Percentiles rank a stretch among this genome's conserved stretches.
Conservation (phyloP, 2,888 invertebrate genomes). For the Ceriagrion tenellum region DNA sequence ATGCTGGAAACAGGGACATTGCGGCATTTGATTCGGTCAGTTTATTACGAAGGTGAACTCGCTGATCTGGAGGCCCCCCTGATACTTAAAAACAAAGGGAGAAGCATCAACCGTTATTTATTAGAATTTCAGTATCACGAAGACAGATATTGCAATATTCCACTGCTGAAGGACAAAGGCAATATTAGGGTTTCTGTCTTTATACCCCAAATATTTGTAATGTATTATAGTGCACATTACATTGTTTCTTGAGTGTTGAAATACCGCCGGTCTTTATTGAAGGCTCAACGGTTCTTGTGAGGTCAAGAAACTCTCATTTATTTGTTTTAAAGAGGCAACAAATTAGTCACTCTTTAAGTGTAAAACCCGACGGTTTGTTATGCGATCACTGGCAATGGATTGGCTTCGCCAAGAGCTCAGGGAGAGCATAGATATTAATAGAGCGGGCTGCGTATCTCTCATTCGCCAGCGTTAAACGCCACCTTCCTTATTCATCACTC, state of each 20-base stretch:
- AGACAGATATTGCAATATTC: no score
- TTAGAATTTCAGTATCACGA: no score
- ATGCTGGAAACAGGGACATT: no score
- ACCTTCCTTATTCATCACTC: background rate
- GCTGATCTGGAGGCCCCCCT: no score
- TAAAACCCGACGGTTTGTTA: background rate
- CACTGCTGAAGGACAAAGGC: no score
- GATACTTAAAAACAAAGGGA: no score
- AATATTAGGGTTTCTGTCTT: no score
- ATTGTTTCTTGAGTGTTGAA: background rate
- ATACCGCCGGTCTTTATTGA: background rate
- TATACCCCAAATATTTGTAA: no score
- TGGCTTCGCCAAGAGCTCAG: background rate
- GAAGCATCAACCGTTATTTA: no score
- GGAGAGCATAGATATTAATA: background rate
- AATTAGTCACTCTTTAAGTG: background rate
- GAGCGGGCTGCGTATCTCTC: background rate
- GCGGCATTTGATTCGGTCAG: no score
- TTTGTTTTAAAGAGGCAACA: background rate
- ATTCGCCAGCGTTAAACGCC: background rate
- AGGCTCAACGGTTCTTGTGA: background rate
- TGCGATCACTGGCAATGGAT: background rate
- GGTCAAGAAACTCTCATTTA: background rate
- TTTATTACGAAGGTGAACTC: no score
- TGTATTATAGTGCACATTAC: no score